phyloP scores from a whole-genome alignment of 2,888 invertebrate species.

The Abrostola triplasia region DNA sequence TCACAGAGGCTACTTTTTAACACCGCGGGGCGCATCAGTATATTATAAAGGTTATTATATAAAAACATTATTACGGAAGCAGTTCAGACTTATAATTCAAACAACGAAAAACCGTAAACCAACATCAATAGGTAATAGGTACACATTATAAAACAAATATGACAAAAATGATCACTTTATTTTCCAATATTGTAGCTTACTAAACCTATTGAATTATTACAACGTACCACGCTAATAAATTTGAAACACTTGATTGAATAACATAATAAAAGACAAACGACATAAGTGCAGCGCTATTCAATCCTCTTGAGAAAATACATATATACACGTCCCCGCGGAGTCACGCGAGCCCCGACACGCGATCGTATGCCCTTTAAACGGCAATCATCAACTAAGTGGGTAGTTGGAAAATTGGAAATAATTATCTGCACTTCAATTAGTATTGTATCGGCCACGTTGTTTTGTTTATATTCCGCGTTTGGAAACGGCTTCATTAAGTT shows the following conservation, averaged over 20 bases:
- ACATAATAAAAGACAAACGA: conserved; percentile 45
- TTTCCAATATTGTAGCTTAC: conserved; percentile 2
- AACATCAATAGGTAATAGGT: too few relatives aligned
- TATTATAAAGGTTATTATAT: too few relatives aligned
- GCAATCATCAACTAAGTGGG: conserved; percentile 54
- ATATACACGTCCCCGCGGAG: conserved; percentile 15
- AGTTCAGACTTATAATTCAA: too few relatives aligned
- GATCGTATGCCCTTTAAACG: conserved; percentile 41
- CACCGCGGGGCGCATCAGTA: too few relatives aligned
- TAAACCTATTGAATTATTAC: conserved; percentile 1
- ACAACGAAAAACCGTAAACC: too few relatives aligned
- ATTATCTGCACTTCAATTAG: conserved; percentile 30
- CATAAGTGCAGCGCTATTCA: conserved; percentile 37
- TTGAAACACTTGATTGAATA: conserved; percentile 37
- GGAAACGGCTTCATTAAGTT: background rate
- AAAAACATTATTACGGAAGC: too few relatives aligned
- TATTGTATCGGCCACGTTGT: conserved; percentile 7
- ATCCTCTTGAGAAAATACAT: conserved; percentile 42
- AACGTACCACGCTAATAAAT: conserved; percentile 23
- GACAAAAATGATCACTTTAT: background rate
- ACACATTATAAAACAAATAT: too few relatives aligned
- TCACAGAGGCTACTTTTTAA: too few relatives aligned
- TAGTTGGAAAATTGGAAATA: conserved; percentile 52
- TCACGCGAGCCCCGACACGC: conserved; percentile 54
- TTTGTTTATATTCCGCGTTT: background rate